Evolutionary conservation across 2,113 vertebrate species (phyloP), one percentile per base, ranked within the genome.

Genomic region (Hypocryptadius cinnamomeus): DNA sequence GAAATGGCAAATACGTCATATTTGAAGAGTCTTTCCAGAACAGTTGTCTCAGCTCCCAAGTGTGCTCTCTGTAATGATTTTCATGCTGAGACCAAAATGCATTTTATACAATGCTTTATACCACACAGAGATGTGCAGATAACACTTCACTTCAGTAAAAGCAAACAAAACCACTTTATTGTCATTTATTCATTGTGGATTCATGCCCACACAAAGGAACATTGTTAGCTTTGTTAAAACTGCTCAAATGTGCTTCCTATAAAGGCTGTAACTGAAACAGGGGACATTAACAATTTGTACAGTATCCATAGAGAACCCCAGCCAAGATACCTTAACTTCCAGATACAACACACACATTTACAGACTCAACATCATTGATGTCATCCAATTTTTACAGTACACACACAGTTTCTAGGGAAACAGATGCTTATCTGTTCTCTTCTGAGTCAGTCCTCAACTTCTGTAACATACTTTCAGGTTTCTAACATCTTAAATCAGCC

Each of bases 151-250:
- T 91, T 83, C 85, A 91, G 15, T 18, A 85, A 79, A 72, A 93
- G 89, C 94, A 92, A 94, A 96, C 91, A 94, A 92, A 95, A 92
- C 1, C 64, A 63, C 71, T 93, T 93, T 87, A 93, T 82, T 89
- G 70, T 84, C 89, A 50, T 91, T 94, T 94, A 72, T 79, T 89
- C 91, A 66, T 74, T 91, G 80, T 74, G 69, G 92, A 93, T 92
- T 96, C 92, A 84, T 91, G 89, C 79, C 92, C 95, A 93, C 81
- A 96, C 76, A 97, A 89, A 80, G 70, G 70, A 88, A 92, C 88
- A 72, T 25, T 90, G 79, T 89, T 91, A 79, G 66, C 79, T 76
- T 60, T 73, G 74, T 73, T 94, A 85, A 73, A 87, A 37, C 82
- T 78, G 76, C 79, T 93, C 54, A 69, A 66, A 92, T 35, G 40